Conservation (phyloP, 2,888 invertebrate species). For the Pandemis corylana region DNA sequence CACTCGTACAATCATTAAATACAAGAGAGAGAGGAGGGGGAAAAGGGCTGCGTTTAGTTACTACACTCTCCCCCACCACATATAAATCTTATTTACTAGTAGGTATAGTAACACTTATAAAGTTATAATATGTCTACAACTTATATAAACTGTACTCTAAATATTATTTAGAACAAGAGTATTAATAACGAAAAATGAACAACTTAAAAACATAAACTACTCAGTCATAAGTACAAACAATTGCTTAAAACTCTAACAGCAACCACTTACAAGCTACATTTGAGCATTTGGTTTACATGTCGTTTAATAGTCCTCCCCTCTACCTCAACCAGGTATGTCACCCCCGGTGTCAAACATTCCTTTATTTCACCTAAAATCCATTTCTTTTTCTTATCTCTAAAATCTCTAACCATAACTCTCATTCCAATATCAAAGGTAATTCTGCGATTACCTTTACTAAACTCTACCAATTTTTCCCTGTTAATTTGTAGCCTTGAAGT, state of each 20-base stretch:
- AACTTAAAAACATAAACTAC: too few relatives aligned
- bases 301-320: neutral
- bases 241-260: neutral
- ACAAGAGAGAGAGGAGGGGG: too few relatives aligned
- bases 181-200: too few relatives aligned
- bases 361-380: neutral
- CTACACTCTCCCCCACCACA: neutral
- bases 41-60: neutral
- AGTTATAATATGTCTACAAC: neutral
- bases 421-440: neutral
- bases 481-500: conserved; percentile 4
- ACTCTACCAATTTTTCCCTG: conserved; percentile 2
- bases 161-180: too few relatives aligned
- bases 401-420: conserved; percentile 13
- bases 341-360: conserved; percentile 7
- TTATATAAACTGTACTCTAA: too few relatives aligned
- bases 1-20: too few relatives aligned
- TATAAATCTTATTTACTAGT: neutral
- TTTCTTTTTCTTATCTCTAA: conserved; percentile 7
- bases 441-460: neutral
- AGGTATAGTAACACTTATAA: neutral
- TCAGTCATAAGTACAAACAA: neutral
- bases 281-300: conserved; percentile 6
- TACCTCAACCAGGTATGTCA: conserved; percentile 14
- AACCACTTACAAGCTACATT: neutral